Evolutionary conservation across 2,113 vertebrate species (phyloP), one percentile per base, ranked within the genome.

Genomic region (Nerophis lumbriciformis): DNA sequence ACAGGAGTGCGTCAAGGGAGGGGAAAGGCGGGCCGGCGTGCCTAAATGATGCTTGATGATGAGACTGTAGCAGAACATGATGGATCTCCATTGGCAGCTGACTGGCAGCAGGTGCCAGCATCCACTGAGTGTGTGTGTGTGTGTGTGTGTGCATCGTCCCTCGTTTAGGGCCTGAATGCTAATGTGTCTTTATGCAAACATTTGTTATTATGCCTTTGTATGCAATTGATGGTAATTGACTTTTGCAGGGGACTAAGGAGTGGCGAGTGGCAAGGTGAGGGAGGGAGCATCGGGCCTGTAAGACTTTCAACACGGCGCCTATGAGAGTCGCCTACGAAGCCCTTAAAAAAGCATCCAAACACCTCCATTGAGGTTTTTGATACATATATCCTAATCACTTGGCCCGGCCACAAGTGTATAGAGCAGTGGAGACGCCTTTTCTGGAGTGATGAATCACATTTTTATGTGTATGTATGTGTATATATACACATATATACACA

Each of bases 41-140:
- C 71, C 63, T 77, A 83, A 83, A 83, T 79, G 76, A 83, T 86
- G 69, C 75, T 72, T 62, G 68, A 76, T 83, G 76, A 86, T 86
- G 76, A 81, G 78, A 48, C 80, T 79, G 79, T 66, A 78, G 75
- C 73, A 76, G 65, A 69, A 76, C 83, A 80, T 77, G 67, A 85
- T 82, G 62, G 72, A 79, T 87, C 48, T 78, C 69, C 70, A 78
- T 60, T 85, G 76, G 82, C 82, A 84, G 69, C 67, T 81, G 80
- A 83, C 75, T 82, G 79, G 79, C 80, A 75, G 73, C 72, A 79
- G 75, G 72, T 80, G 79, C 82, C 83, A 84, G 55, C 61, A 62
- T 55, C 61, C 60, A 65, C 16, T 8, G 42, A 42, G 5, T 8
- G 38, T 39, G 39, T 42, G 48, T 75, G 70, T 76, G 76, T 72